Percentiles rank a stretch among this genome's conserved stretches.
Evolutionary conservation across 2,113 vertebrate species (phyloP).

Genomic region (Nesoenas mayeri): DNA sequence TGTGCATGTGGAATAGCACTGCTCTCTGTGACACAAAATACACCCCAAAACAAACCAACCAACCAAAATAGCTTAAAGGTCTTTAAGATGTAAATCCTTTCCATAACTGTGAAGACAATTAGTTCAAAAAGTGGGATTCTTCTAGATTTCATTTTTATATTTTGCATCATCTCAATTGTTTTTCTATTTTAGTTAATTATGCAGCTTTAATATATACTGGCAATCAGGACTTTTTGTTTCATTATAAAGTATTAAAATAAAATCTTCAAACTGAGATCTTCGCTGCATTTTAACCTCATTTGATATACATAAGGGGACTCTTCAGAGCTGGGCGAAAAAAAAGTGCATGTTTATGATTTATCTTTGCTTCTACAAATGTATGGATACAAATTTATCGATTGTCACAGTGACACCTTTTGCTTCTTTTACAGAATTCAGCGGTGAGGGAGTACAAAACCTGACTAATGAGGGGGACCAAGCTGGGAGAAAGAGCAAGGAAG

Average conservation of each 20-base stretch:
- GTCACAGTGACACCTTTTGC: neutral
- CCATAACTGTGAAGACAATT: neutral
- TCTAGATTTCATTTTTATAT: neutral
- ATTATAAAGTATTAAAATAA: neutral
- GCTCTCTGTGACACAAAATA: neutral
- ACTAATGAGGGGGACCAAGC: neutral
- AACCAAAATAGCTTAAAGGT: neutral
- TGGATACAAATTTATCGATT: neutral
- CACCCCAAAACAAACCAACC: accelerated
- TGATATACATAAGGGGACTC: neutral
- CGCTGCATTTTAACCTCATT: neutral
- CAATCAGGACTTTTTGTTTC: neutral
- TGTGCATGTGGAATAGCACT: neutral
- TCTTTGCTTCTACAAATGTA: too few species aligned
- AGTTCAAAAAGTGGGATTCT: neutral
- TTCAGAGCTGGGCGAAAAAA: neutral
- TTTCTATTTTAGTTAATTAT: neutral
- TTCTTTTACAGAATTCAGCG: neutral
- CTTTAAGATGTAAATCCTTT: neutral
- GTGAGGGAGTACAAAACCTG: neutral
- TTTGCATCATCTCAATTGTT: neutral
- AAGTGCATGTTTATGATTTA: neutral
- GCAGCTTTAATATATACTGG: neutral
- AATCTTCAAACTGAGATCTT: neutral
- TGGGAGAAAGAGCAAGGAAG: neutral